A percentile compares a stretch with the other conserved stretches of the same genome.
These are phyloP conservation scores for Nerophis lumbriciformis DNA, from an alignment of 2,113 vertebrate species.

Conservation along the genomic window DNA sequence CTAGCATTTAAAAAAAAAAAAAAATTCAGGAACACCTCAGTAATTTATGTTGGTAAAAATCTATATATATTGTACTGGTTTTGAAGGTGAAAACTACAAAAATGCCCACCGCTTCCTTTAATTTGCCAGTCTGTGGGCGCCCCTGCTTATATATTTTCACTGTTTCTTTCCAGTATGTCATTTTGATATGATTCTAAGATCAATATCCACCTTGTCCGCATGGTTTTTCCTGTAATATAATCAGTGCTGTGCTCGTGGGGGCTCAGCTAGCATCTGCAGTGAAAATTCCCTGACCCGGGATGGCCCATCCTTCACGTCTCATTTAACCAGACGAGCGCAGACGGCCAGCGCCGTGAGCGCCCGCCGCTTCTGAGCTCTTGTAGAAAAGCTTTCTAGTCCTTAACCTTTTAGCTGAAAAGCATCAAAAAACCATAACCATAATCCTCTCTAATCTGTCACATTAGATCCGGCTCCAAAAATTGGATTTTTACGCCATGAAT, in stretches of 20 bases:
- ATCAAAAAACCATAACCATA: neutral
- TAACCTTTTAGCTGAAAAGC: constrained; percentile 30
- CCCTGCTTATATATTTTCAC: too few species aligned
- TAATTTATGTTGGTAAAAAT: too few species aligned
- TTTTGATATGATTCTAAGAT: neutral
- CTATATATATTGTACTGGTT: too few species aligned
- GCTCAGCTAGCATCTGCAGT: constrained; percentile 37
- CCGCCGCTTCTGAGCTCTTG: constrained; percentile 30
- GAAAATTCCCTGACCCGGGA: constrained; percentile 51
- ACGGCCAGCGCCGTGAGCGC: constrained; percentile 15
- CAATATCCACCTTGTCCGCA: neutral
- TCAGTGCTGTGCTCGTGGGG: constrained; percentile 5
- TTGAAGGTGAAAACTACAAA: too few species aligned
- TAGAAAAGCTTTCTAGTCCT: constrained; percentile 30
- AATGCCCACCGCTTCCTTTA: too few species aligned
- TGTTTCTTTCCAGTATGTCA: too few species aligned
- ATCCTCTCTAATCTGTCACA: constrained; percentile 2
- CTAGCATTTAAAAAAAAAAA: too few species aligned
- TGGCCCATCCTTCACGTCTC: constrained; percentile 43
- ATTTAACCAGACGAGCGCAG: constrained; percentile 38
- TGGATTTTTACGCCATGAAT: too few species aligned
- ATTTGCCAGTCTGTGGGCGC: too few species aligned
- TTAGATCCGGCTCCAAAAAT: neutral
- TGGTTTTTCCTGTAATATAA: too few species aligned
- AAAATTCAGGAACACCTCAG: too few species aligned